phyloP scores from a whole-genome alignment of 2,113 vertebrate species.

The Limanda limanda region DNA sequence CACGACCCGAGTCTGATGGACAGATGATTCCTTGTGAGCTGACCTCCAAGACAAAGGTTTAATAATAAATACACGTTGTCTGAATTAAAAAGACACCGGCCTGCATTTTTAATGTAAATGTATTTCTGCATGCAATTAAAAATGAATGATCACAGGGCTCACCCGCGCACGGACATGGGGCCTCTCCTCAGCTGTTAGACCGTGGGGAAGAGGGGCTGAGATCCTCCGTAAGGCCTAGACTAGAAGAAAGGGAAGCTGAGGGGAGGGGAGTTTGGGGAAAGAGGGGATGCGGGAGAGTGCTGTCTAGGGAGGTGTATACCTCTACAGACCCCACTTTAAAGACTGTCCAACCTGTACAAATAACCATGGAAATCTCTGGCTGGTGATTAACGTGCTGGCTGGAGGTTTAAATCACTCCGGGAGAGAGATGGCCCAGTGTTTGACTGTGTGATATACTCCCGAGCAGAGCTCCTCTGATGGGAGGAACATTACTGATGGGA shows the following conservation, averaged over 20 bases:
- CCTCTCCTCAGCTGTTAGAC: slow-evolving; percentile 60
- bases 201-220: slow-evolving; percentile 35
- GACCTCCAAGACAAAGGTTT: slow-evolving; percentile 83
- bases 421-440: slow-evolving; percentile 67
- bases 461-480: slow-evolving; percentile 62
- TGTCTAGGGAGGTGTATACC: slow-evolving; percentile 52
- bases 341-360: slow-evolving; percentile 67
- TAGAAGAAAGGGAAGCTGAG: slow-evolving; percentile 21
- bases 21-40: slow-evolving; percentile 76
- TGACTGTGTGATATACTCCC: slow-evolving; percentile 75
- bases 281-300: slow-evolving; percentile 26
- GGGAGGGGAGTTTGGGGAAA: slow-evolving; percentile 10
- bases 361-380: slow-evolving; percentile 66
- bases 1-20: slow-evolving; percentile 70
- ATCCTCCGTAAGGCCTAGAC: slow-evolving; percentile 34
- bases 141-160: slow-evolving; percentile 79
- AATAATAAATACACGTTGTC: slow-evolving; percentile 85
- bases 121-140: slow-evolving; percentile 84
- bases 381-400: slow-evolving; percentile 71
- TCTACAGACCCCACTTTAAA: slow-evolving; percentile 67
- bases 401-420: slow-evolving; percentile 72
- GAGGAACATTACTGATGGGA: slow-evolving; percentile 80
- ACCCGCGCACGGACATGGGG: slow-evolving; percentile 47
- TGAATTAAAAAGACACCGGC: slow-evolving; percentile 84
- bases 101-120: slow-evolving; percentile 87